Evolutionary conservation across 2,113 vertebrate species (phyloP).

Genomic region (Leiothrix lutea): DNA sequence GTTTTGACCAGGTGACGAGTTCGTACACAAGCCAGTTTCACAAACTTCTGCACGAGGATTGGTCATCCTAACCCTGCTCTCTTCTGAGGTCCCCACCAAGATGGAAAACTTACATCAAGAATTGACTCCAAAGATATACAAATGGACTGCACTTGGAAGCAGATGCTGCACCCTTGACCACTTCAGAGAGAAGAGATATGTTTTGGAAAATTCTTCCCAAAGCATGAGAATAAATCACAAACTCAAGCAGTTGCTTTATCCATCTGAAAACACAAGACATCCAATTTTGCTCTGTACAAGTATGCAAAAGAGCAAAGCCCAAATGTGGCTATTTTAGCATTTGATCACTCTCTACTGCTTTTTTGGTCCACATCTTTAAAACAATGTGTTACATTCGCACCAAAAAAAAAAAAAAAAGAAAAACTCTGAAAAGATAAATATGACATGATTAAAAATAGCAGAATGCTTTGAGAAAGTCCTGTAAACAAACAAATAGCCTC

Average conservation of each 20-base stretch:
- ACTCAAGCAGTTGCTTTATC: not conserved
- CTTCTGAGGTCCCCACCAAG: not conserved
- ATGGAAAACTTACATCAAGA: not conserved
- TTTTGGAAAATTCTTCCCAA: not conserved
- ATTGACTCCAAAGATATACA: not conserved
- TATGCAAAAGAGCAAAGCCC: not conserved
- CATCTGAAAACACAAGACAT: not conserved
- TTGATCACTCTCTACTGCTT: not conserved
- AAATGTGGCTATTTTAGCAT: not conserved
- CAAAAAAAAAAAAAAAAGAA: no score
- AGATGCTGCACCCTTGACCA: not conserved
- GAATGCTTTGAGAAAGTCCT: not conserved
- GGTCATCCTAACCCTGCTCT: not conserved
- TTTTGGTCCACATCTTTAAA: not conserved
- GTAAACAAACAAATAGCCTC: not conserved
- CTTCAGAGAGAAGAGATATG: not conserved
- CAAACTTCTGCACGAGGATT: not conserved
- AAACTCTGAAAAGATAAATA: not conserved
- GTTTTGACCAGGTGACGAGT: not conserved
- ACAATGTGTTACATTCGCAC: not conserved
- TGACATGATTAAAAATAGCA: not conserved
- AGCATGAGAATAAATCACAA: not conserved
- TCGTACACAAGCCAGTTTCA: not conserved
- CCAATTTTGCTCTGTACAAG: not conserved
- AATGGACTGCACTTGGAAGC: not conserved